Evolutionary conservation across 1,140 invertebrate species (phyloP), one percentile per base, ranked within the genome.

Genomic region (Drosophila parvula): DNA sequence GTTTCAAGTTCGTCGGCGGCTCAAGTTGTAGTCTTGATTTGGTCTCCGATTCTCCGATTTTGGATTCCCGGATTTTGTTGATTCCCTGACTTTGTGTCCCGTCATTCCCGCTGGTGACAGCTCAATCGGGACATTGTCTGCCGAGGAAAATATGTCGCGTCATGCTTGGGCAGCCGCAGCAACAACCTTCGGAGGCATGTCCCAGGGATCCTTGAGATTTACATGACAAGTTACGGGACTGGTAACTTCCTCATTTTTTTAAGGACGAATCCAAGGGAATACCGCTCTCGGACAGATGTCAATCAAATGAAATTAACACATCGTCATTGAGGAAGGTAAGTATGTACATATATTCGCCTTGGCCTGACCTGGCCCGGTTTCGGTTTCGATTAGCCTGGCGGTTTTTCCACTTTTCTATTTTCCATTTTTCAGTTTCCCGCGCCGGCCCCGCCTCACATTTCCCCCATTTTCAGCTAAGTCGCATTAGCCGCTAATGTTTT

Each of bases 271-370:
- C 68, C 18, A 30, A 53, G 50, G 43, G 34, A 47, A 36, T 73
- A 30, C 56, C 36, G n/a, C 16, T 38, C 47, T 28, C 59, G 79
- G 83, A 86, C 83, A 86, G 76, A 88, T 88, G 83, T 88, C 83
- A 88, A 88, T 88, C 83, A 88, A 80, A 79, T 68, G 58, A 88
- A 88, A 86, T 86, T 77, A 86, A 86, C 83, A 86, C 83, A 64
- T 86, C 79, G 63, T 83, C 82, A 83, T 74, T 62, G 40, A 53
- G 51, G 28, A 57, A 47, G 47, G 63, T 75, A 48, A n/a, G 14
- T 30, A n/a, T 5, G 3, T n/a, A 4, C 1, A 6, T 30, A 30
- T 6, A 34, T 34, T 9, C 38, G 14, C 32, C n/a, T 12, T 22
- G 11, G 27, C 41, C 32, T 38, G 40, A 41, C 48, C 32, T 47